Evolutionary conservation across 2,888 invertebrate genomes (phyloP).

Genomic region (Lithophane socia): DNA sequence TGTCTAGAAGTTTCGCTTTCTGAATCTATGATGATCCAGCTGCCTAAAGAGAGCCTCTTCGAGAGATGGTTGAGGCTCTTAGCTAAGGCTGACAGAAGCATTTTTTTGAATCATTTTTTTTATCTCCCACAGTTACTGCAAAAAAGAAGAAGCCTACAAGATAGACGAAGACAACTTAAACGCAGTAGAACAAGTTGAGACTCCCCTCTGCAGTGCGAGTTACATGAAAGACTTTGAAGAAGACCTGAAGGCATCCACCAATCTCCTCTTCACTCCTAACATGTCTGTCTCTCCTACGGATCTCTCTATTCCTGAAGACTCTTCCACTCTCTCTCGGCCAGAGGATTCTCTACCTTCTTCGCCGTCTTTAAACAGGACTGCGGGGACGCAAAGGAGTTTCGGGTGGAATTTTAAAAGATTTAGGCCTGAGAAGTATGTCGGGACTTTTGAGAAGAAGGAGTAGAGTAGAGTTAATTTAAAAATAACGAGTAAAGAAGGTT

Average conservation of each 20-base stretch:
- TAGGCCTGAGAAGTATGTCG: slow-evolving; percentile 74
- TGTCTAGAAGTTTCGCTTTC: not conserved
- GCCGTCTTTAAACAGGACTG: slow-evolving; percentile 75
- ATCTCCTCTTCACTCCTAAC: slow-evolving; percentile 74
- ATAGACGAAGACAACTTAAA: slow-evolving; percentile 92
- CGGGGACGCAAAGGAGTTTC: slow-evolving; percentile 80
- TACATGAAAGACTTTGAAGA: slow-evolving; percentile 89
- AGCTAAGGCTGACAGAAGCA: not conserved
- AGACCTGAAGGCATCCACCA: slow-evolving; percentile 80
- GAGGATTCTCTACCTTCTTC: slow-evolving; percentile 78
- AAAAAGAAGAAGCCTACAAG: slow-evolving; percentile 89
- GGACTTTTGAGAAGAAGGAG: slow-evolving; percentile 44
- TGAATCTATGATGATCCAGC: not conserved
- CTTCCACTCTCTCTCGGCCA: slow-evolving; percentile 69
- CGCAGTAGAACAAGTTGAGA: slow-evolving; percentile 92
- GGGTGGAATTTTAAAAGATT: slow-evolving; percentile 84
- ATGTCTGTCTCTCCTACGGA: slow-evolving; percentile 76
- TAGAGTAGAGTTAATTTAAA: not conserved
- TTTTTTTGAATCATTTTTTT: not conserved
- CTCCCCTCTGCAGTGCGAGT: slow-evolving; percentile 95
- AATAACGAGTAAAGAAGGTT: not conserved
- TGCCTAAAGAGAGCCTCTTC: not conserved
- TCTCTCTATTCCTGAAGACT: slow-evolving; percentile 76
- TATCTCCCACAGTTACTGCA: slow-evolving; percentile 86
- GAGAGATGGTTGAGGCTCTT: not conserved